These are phyloP conservation scores for Contarinia nasturtii DNA, from an alignment of 1,140 invertebrate species.

Conservation along the genomic window DNA sequence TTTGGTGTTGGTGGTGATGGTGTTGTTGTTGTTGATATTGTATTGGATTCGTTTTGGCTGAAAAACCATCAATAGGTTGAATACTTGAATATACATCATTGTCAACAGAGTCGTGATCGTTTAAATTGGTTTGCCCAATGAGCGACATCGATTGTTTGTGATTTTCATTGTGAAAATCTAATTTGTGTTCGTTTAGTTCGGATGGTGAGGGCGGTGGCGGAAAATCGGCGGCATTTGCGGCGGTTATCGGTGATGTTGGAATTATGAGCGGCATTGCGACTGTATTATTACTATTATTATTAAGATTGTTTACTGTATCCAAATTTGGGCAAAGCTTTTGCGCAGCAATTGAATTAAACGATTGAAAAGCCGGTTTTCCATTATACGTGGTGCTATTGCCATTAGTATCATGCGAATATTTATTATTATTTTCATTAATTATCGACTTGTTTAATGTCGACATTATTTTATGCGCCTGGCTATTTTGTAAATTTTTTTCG, in stretches of 20 bases:
- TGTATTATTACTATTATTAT: background rate
- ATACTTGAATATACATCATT: background rate
- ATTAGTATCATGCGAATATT: too few relatives aligned
- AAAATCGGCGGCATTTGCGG: background rate
- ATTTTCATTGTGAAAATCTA: background rate
- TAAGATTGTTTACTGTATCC: background rate
- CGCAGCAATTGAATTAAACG: background rate
- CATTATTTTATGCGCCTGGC: too few relatives aligned
- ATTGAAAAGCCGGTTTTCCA: background rate
- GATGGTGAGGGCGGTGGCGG: constrained; percentile 1
- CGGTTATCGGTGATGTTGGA: background rate
- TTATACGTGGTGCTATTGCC: background rate
- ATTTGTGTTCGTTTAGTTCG: background rate
- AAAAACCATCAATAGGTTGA: background rate
- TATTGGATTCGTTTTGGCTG: background rate
- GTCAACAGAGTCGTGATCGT: background rate
- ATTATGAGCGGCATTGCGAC: background rate
- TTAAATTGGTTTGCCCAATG: background rate
- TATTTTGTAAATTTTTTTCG: background rate
- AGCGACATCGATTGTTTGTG: background rate
- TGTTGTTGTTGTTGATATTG: background rate
- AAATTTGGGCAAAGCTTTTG: background rate
- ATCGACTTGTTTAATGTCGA: too few relatives aligned
- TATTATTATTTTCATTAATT: too few relatives aligned
- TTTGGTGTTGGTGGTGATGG: too few relatives aligned